Evolutionary conservation across 2,797 vertebrate species (phyloP).

Genomic region (Eulemur albifrons): DNA sequence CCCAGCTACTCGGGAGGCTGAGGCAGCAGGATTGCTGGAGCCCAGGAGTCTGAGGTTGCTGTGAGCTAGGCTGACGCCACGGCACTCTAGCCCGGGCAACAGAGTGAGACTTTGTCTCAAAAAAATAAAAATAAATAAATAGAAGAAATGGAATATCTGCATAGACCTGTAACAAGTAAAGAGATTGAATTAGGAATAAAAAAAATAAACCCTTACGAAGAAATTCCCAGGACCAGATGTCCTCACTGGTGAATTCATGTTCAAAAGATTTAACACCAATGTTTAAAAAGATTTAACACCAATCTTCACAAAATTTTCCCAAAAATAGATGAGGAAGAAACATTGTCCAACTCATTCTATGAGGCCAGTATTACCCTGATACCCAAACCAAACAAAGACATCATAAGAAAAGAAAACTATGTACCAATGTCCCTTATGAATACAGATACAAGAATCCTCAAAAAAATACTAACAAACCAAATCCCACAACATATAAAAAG

Average conservation of each 20-base stretch:
- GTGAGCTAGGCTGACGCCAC: no score
- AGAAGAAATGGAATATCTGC: conserved; percentile 22
- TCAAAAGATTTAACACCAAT: background rate
- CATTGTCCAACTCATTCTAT: conserved; percentile 14
- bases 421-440: conserved; percentile 3
- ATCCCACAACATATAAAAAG: conserved; percentile 1
- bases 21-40: no score
- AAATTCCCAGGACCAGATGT: background rate
- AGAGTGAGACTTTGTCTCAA: no score
- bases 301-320: background rate
- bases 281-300: conserved; percentile 25
- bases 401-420: background rate
- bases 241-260: background rate
- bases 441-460: conserved; percentile 22
- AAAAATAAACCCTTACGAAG: background rate
- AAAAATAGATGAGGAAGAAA: conserved; percentile 15
- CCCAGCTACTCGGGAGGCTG: no score
- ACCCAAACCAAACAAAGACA: conserved; percentile 32
- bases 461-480: conserved; percentile 39
- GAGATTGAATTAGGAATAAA: background rate
- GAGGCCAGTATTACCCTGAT: background rate
- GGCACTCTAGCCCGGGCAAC: no score
- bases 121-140: background rate
- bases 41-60: no score
- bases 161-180: background rate